A percentile compares a stretch with the other conserved stretches of the same genome.
Evolutionary conservation across 1,140 invertebrate species (phyloP).

Genomic region (Orius insidiosus): DNA sequence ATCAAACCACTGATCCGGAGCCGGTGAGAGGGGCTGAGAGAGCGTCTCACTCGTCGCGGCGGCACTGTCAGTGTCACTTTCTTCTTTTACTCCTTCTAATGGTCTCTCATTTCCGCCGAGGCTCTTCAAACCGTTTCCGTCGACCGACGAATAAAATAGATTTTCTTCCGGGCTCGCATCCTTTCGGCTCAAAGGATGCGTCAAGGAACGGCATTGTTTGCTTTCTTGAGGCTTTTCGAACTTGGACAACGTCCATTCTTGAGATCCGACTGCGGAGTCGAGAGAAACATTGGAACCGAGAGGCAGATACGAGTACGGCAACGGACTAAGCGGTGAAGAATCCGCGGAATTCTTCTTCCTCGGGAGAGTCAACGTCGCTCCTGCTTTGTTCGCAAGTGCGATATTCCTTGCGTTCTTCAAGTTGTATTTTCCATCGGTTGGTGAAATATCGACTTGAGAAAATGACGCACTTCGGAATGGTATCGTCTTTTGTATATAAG

Average conservation of each 20-base stretch:
- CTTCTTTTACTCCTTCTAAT: background rate
- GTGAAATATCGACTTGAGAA: constrained; percentile 54
- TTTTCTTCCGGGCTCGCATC: background rate
- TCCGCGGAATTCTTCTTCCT: constrained; percentile 17
- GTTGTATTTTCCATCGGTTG: constrained; percentile 26
- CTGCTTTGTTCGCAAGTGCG: no score
- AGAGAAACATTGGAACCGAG: constrained; percentile 6
- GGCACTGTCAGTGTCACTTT: constrained; percentile 13
- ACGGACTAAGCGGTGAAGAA: no score
- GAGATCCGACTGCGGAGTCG: no score
- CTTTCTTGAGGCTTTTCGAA: background rate
- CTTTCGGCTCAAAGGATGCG: background rate
- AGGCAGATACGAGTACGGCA: constrained; percentile 2
- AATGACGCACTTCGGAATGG: constrained; percentile 66
- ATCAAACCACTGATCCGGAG: constrained; percentile 4
- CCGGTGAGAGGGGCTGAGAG: background rate
- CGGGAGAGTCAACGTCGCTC: constrained; percentile 16
- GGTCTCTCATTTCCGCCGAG: constrained; percentile 19
- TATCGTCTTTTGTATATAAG: constrained; percentile 37
- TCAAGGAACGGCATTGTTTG: background rate
- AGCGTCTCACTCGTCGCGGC: constrained; percentile 14
- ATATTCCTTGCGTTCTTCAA: constrained; percentile 16
- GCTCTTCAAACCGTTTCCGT: constrained; percentile 30
- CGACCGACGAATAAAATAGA: constrained; percentile 15
- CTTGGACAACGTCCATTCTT: constrained; percentile 9